Conservation (phyloP, 2,113 vertebrate species). For the Lucifuga dentata region DNA sequence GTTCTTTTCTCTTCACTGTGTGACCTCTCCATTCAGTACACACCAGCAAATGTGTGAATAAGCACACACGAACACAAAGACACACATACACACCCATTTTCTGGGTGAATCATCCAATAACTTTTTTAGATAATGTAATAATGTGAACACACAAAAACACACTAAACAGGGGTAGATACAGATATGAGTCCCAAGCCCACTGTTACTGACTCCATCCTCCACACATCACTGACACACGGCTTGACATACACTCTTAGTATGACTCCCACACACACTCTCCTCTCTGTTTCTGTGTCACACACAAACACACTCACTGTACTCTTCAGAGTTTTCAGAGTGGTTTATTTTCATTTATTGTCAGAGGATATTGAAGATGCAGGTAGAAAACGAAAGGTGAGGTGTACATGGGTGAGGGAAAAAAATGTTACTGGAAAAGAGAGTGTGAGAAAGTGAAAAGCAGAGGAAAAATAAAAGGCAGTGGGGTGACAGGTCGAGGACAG, state of each 20-base stretch:
- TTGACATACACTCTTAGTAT: conserved; percentile 66
- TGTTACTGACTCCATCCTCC: conserved; percentile 69
- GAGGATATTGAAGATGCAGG: conserved; percentile 28
- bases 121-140: conserved; percentile 35
- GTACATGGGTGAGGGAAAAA: background rate
- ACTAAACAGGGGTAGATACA: conserved; percentile 41
- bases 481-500: conserved; percentile 17
- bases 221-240: conserved; percentile 64
- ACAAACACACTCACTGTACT: conserved; percentile 42
- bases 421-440: too few relatives aligned
- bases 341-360: conserved; percentile 59
- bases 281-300: conserved; percentile 45
- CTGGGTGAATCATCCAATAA: conserved; percentile 57
- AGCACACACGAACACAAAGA: conserved; percentile 22
- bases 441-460: conserved; percentile 2
- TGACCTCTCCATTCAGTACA: conserved; percentile 28
- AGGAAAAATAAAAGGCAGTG: background rate
- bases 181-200: conserved; percentile 52
- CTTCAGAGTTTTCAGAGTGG: conserved; percentile 40
- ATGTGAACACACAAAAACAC: too few relatives aligned
- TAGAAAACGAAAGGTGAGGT: conserved; percentile 13
- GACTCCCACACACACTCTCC: conserved; percentile 65
- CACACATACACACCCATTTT: conserved; percentile 35
- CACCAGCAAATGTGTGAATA: conserved; percentile 48
- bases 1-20: conserved; percentile 31